Evolutionary conservation across 2,888 invertebrate genomes (phyloP).

Genomic region (Allacma fusca): DNA sequence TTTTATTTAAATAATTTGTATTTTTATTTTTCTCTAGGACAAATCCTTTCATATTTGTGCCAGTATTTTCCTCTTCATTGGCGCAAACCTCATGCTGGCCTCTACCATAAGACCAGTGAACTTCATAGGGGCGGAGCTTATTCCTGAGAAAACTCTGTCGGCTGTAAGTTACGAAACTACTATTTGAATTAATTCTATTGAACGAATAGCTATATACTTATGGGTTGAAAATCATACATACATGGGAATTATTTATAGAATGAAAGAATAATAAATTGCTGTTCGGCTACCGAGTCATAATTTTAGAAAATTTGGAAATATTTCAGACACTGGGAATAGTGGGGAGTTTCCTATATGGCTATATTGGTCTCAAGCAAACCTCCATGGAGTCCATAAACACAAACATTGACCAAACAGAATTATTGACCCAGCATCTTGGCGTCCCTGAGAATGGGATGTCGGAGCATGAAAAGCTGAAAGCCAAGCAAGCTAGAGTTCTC

Average conservation of each 20-base stretch:
- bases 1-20: not conserved
- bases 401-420: not conserved
- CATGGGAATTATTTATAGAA: not conserved
- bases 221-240: too few relatives aligned
- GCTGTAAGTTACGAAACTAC: too few relatives aligned
- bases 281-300: too few relatives aligned
- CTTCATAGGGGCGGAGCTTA: not conserved
- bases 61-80: constrained; percentile 17
- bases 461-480: not conserved
- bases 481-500: not conserved
- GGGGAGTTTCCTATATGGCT: constrained; percentile 20
- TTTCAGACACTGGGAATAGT: constrained; percentile 30
- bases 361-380: constrained; percentile 30
- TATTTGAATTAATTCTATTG: too few relatives aligned
- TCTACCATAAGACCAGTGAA: not conserved
- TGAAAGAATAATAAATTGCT: not conserved
- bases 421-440: not conserved
- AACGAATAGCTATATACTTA: too few relatives aligned
- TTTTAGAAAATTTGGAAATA: not conserved
- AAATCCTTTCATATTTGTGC: constrained; percentile 31
- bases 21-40: constrained; percentile 15
- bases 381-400: not conserved
- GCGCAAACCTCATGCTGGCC: not conserved
- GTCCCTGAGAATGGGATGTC: not conserved
- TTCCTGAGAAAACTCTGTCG: not conserved